Evolutionary conservation across 2,888 invertebrate genomes (phyloP), one percentile per base, ranked within the genome.

Genomic region (Drosophila helvetica): DNA sequence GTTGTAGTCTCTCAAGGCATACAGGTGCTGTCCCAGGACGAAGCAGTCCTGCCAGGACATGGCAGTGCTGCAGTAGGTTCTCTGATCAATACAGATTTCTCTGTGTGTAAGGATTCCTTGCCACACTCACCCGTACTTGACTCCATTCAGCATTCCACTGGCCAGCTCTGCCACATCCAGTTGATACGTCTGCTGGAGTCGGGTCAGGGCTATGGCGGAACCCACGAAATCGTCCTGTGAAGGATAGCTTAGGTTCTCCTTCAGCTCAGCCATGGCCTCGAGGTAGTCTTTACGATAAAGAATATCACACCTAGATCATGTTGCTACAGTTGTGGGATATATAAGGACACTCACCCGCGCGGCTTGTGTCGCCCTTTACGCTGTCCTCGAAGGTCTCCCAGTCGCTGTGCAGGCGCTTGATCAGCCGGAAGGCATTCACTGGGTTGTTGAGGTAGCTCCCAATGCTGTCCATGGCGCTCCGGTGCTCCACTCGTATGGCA

Each of bases 131-230:
- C 96, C 96, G 90, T 96, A 97, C 87, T 95, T 94, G n/a, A 96
- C 94, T 0, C 97, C 97, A 84, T 97, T 96, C 54, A 98, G 93
- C 86, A 96, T 94, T 15, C 99, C 99, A 69, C 95, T 93, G 5
- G 97, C 96, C 79, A 99, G 94, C 51, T 97, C 96, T 0, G 94
- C 93, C 0, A 98, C 96, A 73, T 98, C 96, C 60, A 99, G 93
- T 79, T 96, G 95, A 92, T 99, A 99, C 0, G 99, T 99, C 87
- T 97, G 97, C 92, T 99, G 99, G 9, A 99, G 94, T 52, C 99
- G 94, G 67, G 98, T 96, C 65, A 99, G 93, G 1, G 99, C 99
- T 59, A 96, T 95, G 5, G 98, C 98, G 6, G 99, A 98, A 0
- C 99, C 99, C 78, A 95, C 95, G 77, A 99, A 93, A 92, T 99